These are phyloP conservation scores for Sanderia malayensis DNA, from an alignment of 30 jellyfish, hydroid and myxozoan genomes.

Conservation along the genomic window DNA sequence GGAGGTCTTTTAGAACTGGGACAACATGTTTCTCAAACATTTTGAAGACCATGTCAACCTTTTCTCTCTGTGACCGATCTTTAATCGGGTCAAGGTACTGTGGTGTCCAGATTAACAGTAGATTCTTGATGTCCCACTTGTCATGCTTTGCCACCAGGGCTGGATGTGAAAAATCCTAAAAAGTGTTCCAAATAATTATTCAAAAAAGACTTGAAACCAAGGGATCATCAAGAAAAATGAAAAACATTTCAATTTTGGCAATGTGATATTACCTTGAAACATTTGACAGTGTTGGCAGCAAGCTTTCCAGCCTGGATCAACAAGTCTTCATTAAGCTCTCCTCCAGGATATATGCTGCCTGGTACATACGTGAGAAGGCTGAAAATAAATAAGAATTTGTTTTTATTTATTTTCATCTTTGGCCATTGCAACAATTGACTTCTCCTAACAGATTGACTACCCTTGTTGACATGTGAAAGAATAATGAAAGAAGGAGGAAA, in stretches of 20 bases:
- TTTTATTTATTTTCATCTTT: no score
- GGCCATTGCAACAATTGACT: no score
- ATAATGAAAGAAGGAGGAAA: no score
- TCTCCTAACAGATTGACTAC: no score
- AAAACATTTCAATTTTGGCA: no score
- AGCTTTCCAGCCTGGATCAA: constrained; percentile 31
- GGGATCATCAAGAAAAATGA: no score
- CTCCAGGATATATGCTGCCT: constrained; percentile 5
- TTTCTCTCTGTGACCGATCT: neutral
- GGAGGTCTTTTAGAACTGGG: constrained; percentile 29
- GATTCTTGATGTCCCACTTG: constrained; percentile 37
- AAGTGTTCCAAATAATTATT: no score
- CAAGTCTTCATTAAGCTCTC: constrained; percentile 11
- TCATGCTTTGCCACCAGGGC: constrained; percentile 18
- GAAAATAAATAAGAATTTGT: no score
- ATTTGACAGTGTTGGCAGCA: constrained; percentile 25
- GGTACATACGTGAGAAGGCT: constrained; percentile 35
- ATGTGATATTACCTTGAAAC: constrained; percentile 32
- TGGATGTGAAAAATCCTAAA: constrained; percentile 41
- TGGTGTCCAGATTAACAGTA: constrained; percentile 21
- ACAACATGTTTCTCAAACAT: constrained; percentile 23
- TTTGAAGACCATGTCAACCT: constrained; percentile 6
- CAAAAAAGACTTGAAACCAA: no score
- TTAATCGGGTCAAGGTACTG: constrained; percentile 28
- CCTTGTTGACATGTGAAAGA: no score